A percentile compares a stretch with the other conserved stretches of the same genome.
These are phyloP conservation scores for Phenganax subtilis DNA, from an alignment of 92 coral and sea anemone genomes.

Conservation along the genomic window DNA sequence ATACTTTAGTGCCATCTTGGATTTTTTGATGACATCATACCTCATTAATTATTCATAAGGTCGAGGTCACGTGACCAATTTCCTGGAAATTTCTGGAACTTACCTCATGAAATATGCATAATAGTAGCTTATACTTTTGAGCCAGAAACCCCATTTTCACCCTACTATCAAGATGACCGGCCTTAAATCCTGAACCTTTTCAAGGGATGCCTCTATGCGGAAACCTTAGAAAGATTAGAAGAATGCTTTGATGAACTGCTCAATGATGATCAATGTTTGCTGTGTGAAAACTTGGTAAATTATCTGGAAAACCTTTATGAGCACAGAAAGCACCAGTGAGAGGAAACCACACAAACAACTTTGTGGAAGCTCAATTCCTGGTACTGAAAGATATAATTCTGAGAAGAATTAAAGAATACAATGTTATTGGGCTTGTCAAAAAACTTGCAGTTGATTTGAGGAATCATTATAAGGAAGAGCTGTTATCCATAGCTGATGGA, in stretches of 20 bases:
- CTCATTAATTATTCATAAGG: too few relatives aligned
- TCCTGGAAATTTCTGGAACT: too few relatives aligned
- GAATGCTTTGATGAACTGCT: slow-evolving; percentile 24
- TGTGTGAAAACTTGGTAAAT: slow-evolving; percentile 4
- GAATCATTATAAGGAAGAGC: slow-evolving; percentile 35
- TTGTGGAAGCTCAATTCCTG: slow-evolving; percentile 35
- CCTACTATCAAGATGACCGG: slow-evolving; percentile 18
- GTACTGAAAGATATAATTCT: slow-evolving; percentile 40
- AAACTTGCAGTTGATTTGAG: slow-evolving; percentile 31
- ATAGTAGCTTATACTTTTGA: too few relatives aligned
- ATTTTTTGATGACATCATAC: too few relatives aligned
- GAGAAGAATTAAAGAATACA: slow-evolving; percentile 39
- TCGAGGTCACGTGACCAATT: too few relatives aligned
- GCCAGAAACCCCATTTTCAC: too few relatives aligned
- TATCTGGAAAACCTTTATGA: slow-evolving; percentile 31
- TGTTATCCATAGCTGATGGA: slow-evolving; percentile 41
- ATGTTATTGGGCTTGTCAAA: slow-evolving; percentile 38
- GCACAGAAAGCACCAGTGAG: slow-evolving; percentile 6
- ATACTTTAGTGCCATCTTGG: too few relatives aligned
- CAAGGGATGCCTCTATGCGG: slow-evolving; percentile 42
- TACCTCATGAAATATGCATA: too few relatives aligned
- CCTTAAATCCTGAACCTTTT: slow-evolving; percentile 32
- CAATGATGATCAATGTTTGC: slow-evolving; percentile 15
- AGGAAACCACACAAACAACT: slow-evolving; percentile 42
- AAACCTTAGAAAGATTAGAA: slow-evolving; percentile 30